Evolutionary conservation across 1,140 invertebrate species (phyloP).

Genomic region (Drosophila melanica): DNA sequence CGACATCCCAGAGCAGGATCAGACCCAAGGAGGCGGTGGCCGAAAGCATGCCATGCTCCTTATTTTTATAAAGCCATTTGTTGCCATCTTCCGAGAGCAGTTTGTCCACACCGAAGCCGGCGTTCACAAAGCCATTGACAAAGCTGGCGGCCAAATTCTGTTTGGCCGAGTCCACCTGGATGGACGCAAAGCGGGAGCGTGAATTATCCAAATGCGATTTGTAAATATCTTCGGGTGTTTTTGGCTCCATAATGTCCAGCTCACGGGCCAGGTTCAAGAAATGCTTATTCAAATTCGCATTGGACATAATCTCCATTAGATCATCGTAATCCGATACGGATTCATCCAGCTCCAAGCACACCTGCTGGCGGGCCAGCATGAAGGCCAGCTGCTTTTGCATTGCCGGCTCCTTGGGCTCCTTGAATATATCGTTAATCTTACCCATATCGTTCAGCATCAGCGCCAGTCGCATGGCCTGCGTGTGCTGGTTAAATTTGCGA

Average conservation of each 20-base stretch:
- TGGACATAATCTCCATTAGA: conserved; percentile 97
- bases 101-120: conserved; percentile 99
- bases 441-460: conserved; percentile 95
- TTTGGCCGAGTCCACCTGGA: conserved; percentile 96
- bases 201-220: conserved; percentile 98
- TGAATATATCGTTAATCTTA: conserved; percentile 77
- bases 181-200: conserved; percentile 92
- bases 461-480: conserved; percentile 96
- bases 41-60: conserved; percentile 99
- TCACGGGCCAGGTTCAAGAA: conserved; percentile 98
- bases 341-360: conserved; percentile 91
- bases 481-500: conserved; percentile 95
- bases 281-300: conserved; percentile 97
- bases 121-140: conserved; percentile 99
- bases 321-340: conserved; percentile 92
- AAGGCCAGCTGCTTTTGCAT: conserved; percentile 96
- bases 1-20: conserved; percentile 98
- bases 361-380: conserved; percentile 98
- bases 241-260: conserved; percentile 99
- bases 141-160: conserved; percentile 99
- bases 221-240: conserved; percentile 99
- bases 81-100: conserved; percentile 98
- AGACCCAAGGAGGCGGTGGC: conserved; percentile 98
- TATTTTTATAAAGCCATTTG: conserved; percentile 99
- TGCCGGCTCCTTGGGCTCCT: conserved; percentile 76